These are phyloP conservation scores for Bubalus kerabau DNA, from an alignment of 2,113 vertebrate genomes.

Conservation along the genomic window DNA sequence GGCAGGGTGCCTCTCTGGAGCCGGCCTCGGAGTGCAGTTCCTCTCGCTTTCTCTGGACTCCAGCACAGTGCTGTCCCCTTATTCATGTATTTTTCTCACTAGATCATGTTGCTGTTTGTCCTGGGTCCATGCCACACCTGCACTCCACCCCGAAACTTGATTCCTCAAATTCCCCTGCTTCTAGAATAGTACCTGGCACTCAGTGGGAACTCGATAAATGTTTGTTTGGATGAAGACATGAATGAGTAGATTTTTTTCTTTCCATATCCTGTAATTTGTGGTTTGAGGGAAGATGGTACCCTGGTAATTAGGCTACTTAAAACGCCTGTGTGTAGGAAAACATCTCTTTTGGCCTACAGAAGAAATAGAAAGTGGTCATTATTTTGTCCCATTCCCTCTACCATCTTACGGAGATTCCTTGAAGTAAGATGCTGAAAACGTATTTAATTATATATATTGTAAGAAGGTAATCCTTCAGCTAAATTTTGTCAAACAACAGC, in stretches of 20 bases:
- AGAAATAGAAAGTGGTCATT: conserved; percentile 41
- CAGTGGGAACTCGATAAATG: neutral
- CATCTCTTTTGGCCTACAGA: conserved; percentile 19
- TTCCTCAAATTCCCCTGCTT: neutral
- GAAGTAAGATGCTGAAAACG: neutral
- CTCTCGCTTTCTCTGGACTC: neutral
- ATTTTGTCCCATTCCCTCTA: conserved; percentile 9
- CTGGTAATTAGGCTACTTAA: conserved; percentile 26
- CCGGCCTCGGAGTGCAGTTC: neutral
- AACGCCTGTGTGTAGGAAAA: conserved; percentile 30
- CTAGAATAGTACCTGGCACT: neutral
- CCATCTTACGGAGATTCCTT: neutral
- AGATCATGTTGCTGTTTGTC: neutral
- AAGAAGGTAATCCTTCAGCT: neutral
- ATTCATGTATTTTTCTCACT: neutral
- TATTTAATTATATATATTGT: conserved; percentile 18
- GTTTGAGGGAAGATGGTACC: neutral
- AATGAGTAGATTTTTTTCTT: neutral
- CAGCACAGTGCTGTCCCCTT: neutral
- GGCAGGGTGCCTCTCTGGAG: neutral
- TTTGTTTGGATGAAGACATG: neutral
- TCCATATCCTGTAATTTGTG: neutral
- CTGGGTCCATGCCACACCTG: neutral
- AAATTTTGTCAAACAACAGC: conserved; percentile 1
- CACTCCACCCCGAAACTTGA: neutral